Percentiles rank a stretch among this genome's conserved stretches.
phyloP scores from a whole-genome alignment of 2,888 invertebrate species.

The Drosophila antonietae region DNA sequence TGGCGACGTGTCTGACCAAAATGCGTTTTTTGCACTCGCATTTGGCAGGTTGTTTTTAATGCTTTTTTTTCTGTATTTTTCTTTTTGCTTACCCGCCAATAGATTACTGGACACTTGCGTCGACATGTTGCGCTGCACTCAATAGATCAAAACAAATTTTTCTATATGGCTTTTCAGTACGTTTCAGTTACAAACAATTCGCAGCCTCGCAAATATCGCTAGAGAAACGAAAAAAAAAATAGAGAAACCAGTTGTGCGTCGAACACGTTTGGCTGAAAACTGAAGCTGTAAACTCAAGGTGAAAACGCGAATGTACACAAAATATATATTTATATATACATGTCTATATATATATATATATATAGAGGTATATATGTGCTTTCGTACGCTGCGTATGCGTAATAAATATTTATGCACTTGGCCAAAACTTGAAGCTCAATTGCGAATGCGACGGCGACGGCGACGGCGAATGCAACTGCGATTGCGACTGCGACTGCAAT shows the following conservation, averaged over 20 bases:
- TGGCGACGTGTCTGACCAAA: conserved; percentile 51
- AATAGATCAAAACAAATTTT: conserved; percentile 15
- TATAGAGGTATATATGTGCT: background rate
- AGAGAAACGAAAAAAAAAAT: background rate
- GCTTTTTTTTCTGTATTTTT: conserved; percentile 1
- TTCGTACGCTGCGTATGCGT: conserved; percentile 73
- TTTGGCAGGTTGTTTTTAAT: conserved; percentile 33
- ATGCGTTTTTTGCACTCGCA: conserved; percentile 15
- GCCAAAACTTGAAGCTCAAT: conserved; percentile 32
- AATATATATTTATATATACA: conserved; percentile 6
- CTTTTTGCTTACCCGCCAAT: conserved; percentile 75
- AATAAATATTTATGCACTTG: conserved; percentile 72
- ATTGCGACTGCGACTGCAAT: background rate
- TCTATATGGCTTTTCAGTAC: conserved; percentile 40
- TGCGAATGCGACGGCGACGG: background rate
- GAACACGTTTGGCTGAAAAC: conserved; percentile 66
- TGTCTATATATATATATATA: background rate
- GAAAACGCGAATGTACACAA: conserved; percentile 33
- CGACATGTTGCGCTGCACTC: conserved; percentile 64
- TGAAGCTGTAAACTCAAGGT: conserved; percentile 60
- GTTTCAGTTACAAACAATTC: conserved; percentile 41
- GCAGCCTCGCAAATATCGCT: conserved; percentile 17
- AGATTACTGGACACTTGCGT: conserved; percentile 80
- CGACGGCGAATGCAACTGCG: background rate
- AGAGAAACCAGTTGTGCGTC: conserved; percentile 61